Evolutionary conservation across 2,888 invertebrate species (phyloP).

Genomic region (Mactromeris polynyma): DNA sequence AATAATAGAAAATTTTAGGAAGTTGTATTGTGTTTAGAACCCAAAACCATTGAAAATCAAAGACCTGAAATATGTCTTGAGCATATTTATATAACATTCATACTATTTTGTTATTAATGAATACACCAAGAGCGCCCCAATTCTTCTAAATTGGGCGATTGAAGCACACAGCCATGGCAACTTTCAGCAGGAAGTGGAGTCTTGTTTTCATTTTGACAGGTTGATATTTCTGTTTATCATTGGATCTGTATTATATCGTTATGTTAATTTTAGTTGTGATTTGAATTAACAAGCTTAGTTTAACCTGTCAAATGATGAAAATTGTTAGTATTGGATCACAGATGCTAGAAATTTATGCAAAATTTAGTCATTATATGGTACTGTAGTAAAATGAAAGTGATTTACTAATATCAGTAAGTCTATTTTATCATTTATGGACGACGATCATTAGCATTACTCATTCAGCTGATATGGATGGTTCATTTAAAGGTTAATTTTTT

Average conservation of each 20-base stretch:
- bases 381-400: too few relatives aligned
- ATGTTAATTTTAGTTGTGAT: not conserved
- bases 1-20: not conserved
- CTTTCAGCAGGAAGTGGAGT: conserved; percentile 6
- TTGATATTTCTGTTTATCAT: not conserved
- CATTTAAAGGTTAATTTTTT: too few relatives aligned
- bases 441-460: too few relatives aligned
- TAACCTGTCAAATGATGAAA: too few relatives aligned
- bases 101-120: not conserved
- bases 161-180: not conserved
- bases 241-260: not conserved
- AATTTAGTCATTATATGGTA: too few relatives aligned
- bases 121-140: not conserved
- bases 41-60: not conserved
- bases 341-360: too few relatives aligned
- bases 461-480: too few relatives aligned
- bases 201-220: conserved; percentile 9
- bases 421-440: too few relatives aligned
- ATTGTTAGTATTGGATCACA: too few relatives aligned
- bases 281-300: too few relatives aligned
- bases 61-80: not conserved
- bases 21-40: not conserved
- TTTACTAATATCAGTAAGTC: too few relatives aligned
- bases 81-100: not conserved
- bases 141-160: not conserved